Conservation (phyloP, 2,113 vertebrate species). For the Symphodus melops region DNA sequence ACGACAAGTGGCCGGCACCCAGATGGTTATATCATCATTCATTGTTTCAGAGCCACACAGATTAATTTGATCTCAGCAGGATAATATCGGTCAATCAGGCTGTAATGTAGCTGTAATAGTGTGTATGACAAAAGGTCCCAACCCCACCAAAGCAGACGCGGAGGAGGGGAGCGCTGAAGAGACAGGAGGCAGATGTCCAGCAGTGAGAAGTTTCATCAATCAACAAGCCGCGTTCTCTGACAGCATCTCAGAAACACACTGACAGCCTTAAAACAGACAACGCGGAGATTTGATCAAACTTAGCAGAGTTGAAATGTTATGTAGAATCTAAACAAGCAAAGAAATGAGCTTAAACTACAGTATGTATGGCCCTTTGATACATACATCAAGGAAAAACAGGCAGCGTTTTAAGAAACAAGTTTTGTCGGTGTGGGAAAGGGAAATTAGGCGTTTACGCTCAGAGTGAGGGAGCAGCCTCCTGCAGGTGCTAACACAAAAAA, state of each 20-base stretch:
- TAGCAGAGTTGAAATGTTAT: neutral
- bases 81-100: constrained; percentile 60
- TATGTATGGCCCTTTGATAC: too few relatives aligned
- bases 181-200: constrained; percentile 44
- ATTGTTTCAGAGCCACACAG: constrained; percentile 60
- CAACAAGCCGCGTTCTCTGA: constrained; percentile 2
- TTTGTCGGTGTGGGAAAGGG: too few relatives aligned
- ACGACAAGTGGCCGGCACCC: constrained; percentile 49
- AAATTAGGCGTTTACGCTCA: too few relatives aligned
- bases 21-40: constrained; percentile 67
- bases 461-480: too few relatives aligned
- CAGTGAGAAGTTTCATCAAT: constrained; percentile 30
- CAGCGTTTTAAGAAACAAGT: too few relatives aligned
- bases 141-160: constrained; percentile 22
- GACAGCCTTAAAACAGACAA: constrained; percentile 9
- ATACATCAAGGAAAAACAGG: too few relatives aligned
- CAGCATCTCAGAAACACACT: constrained; percentile 13
- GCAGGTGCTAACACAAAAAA: too few relatives aligned
- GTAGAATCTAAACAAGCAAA: neutral
- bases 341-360: too few relatives aligned
- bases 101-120: constrained; percentile 58
- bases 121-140: constrained; percentile 41
- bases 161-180: neutral
- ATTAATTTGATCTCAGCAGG: constrained; percentile 64
- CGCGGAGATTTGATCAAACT: neutral